Conservation (phyloP, 2,888 invertebrate species). For the Chymomyza procnemis region DNA sequence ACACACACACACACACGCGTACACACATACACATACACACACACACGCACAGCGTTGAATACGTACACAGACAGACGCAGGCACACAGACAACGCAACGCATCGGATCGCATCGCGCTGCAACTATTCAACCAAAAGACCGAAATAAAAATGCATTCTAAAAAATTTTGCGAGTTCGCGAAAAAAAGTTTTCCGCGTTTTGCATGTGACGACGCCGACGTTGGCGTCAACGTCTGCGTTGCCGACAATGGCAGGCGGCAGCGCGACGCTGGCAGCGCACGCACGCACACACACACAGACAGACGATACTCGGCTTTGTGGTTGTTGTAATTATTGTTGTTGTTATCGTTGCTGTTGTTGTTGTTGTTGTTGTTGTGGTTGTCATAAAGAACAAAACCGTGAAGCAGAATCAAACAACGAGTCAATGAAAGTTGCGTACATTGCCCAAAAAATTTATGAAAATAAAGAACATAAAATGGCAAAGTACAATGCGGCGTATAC, state of each 20-base stretch:
- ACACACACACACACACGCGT: not conserved
- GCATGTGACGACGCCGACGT: conserved; percentile 59
- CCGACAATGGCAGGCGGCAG: conserved; percentile 17
- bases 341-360: conserved; percentile 32
- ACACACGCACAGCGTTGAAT: too few relatives aligned
- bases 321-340: conserved; percentile 25
- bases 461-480: conserved; percentile 14
- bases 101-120: conserved; percentile 58
- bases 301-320: conserved; percentile 37
- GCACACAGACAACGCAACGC: conserved; percentile 34
- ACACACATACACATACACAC: conserved; percentile 14
- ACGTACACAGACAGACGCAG: conserved; percentile 22
- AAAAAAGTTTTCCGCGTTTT: conserved; percentile 71
- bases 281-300: conserved; percentile 24
- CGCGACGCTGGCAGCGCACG: conserved; percentile 36
- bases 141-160: conserved; percentile 73
- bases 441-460: conserved; percentile 42
- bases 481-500: conserved; percentile 55
- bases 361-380: conserved; percentile 20
- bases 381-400: conserved; percentile 50
- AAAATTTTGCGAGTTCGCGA: conserved; percentile 73
- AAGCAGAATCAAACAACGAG: conserved; percentile 43
- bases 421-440: conserved; percentile 41
- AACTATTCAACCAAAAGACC: conserved; percentile 73
- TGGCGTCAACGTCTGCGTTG: conserved; percentile 43